Conservation (phyloP, 2,888 invertebrate species). For the Bursaphelenchus okinawaensis region DNA sequence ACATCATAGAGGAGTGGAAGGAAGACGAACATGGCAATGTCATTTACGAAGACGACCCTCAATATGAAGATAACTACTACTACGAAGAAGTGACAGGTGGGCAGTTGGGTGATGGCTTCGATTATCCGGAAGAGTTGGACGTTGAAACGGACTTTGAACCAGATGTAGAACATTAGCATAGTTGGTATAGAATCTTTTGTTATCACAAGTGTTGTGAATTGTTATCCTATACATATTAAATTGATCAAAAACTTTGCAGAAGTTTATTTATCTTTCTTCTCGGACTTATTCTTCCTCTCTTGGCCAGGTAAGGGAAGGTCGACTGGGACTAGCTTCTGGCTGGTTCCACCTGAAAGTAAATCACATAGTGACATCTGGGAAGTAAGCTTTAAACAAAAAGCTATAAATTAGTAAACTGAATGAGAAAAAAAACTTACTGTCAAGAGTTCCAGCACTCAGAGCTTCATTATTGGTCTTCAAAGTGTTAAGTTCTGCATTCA, state of each 20-base stretch:
- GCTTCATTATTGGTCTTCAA: conserved; percentile 21
- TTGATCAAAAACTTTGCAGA: no score
- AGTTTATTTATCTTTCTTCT: not conserved
- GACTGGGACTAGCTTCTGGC: conserved; percentile 11
- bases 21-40: not conserved
- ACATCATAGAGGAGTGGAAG: not conserved
- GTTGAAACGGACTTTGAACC: no score
- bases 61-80: not conserved
- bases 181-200: no score
- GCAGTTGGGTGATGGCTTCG: no score
- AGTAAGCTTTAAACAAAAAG: no score
- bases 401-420: not conserved
- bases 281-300: not conserved
- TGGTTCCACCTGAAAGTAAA: conserved; percentile 4
- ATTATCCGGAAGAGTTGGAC: no score
- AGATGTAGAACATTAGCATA: no score
- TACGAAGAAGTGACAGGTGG: not conserved
- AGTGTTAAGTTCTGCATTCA: conserved; percentile 19
- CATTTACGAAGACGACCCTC: not conserved
- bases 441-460: conserved; percentile 12
- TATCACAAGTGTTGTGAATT: no score
- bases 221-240: no score
- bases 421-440: not conserved
- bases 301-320: conserved; percentile 17
- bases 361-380: not conserved